Evolutionary conservation across 1,140 invertebrate genomes (phyloP).

Genomic region (Yoshiicerus persimilis): DNA sequence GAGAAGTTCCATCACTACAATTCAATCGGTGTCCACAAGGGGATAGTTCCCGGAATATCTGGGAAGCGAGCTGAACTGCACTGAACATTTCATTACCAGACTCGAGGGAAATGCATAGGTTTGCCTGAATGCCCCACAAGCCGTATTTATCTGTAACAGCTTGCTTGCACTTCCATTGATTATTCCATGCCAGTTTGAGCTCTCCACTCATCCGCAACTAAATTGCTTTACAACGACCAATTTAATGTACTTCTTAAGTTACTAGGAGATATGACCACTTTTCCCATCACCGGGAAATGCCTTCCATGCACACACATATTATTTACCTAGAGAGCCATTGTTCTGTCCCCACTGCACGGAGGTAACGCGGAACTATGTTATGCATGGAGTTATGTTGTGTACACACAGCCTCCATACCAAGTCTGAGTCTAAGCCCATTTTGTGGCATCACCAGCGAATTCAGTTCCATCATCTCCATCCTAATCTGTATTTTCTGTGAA

Average conservation of each 20-base stretch:
- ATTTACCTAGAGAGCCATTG: not conserved
- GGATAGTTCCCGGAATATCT: not conserved
- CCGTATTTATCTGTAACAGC: not conserved
- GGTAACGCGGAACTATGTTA: too few species aligned
- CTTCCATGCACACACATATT: not conserved
- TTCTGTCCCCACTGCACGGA: not conserved
- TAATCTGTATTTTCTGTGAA: not conserved
- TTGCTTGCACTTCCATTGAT: not conserved
- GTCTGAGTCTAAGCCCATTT: too few species aligned
- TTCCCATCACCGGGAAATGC: not conserved
- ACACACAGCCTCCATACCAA: too few species aligned
- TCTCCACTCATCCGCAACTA: not conserved
- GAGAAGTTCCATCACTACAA: not conserved
- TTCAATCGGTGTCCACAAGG: not conserved
- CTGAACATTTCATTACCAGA: not conserved
- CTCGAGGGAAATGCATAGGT: not conserved
- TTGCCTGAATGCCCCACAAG: not conserved
- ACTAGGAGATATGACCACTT: not conserved
- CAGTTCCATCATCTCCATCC: not conserved
- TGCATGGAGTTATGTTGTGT: not conserved
- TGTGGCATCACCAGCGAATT: not conserved
- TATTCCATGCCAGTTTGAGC: constrained; percentile 9
- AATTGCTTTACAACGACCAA: constrained; percentile 3
- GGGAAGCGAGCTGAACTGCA: not conserved
- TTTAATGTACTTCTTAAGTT: constrained; percentile 23